Base-by-base conservation (phyloP, 2,113 vertebrate genomes). In the Gopherus flavomarginatus region DNA sequence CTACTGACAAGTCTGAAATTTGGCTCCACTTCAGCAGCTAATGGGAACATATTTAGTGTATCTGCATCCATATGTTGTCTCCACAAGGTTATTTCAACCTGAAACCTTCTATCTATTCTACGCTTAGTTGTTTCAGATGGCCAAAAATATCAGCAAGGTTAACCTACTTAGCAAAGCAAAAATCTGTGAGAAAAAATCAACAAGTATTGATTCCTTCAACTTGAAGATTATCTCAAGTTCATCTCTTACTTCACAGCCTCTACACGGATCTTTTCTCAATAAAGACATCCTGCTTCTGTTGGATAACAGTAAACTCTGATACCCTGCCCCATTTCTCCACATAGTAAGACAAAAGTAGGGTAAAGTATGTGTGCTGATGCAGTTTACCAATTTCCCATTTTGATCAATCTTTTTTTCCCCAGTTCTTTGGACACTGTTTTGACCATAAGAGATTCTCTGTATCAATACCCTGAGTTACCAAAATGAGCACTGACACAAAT, bases 401-500 rank as follows among this genome's bases (percentile, higher is more conserved):
- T 87, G 89, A 81, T 75, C 54, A 84, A 47, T 87, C 50, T 96
- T 81, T 94, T 93, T 92, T 95, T 53, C 13, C 5, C 26, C 87
- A 95, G 80, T 52, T 97, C 95, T 93, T 29, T 91, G 81, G 81
- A 82, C 84, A 87, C 62, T 81, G 80, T 80, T 95, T 97, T 88
- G 90, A 44, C 85, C 83, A 4, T 2, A 91, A 92, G 80, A 93
- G 21, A 81, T 92, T 75, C 85, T 92, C 54, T 94, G 88, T 96
- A 86, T 50, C 87, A 94, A 93, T 54, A 77, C 84, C 92, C 88
- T 96, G 87, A 89, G 44, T 96, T 96, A 94, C 89, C 95, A 87
- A 83, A 82, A 96, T 86, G 75, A 69, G 82, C 86, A 92, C 87
- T 93, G 94, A 97, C 96, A 96, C 65, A 94, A 95, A 96, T 87